A percentile compares a stretch with the other conserved stretches of the same genome.
phyloP scores from a whole-genome alignment of 2,797 vertebrate species.

The Staurois parvus region DNA sequence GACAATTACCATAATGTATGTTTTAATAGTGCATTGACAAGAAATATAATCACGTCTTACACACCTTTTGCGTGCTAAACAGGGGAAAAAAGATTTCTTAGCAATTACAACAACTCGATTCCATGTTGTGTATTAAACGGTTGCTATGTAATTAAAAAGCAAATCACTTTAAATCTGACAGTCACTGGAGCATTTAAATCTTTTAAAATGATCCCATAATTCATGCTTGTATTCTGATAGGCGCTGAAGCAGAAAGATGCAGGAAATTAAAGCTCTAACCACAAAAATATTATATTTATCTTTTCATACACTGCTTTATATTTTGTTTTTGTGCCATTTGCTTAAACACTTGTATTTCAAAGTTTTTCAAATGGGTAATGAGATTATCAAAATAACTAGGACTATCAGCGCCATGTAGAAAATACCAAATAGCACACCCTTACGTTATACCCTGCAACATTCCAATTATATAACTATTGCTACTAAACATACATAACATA shows the following conservation, averaged over 20 bases:
- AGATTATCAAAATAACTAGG: not conserved
- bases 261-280: constrained; percentile 76
- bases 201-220: constrained; percentile 90
- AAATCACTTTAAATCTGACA: constrained; percentile 91
- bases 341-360: constrained; percentile 7
- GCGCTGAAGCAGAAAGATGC: constrained; percentile 76
- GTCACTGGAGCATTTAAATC: constrained; percentile 84
- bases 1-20: constrained; percentile 35
- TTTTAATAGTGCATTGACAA: constrained; percentile 58
- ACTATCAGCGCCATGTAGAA: not conserved
- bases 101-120: constrained; percentile 69
- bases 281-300: constrained; percentile 66
- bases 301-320: constrained; percentile 19
- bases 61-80: constrained; percentile 42
- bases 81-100: constrained; percentile 46
- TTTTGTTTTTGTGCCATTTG: constrained; percentile 11
- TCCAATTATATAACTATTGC: too few relatives aligned
- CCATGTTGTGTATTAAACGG: constrained; percentile 71
- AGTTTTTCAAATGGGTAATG: not conserved
- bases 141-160: constrained; percentile 85
- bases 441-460: not conserved
- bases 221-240: constrained; percentile 83
- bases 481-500: too few relatives aligned
- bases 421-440: not conserved
- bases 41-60: constrained; percentile 58